phyloP scores from a whole-genome alignment of 2,888 invertebrate species.

The Dendrolimus houi region DNA sequence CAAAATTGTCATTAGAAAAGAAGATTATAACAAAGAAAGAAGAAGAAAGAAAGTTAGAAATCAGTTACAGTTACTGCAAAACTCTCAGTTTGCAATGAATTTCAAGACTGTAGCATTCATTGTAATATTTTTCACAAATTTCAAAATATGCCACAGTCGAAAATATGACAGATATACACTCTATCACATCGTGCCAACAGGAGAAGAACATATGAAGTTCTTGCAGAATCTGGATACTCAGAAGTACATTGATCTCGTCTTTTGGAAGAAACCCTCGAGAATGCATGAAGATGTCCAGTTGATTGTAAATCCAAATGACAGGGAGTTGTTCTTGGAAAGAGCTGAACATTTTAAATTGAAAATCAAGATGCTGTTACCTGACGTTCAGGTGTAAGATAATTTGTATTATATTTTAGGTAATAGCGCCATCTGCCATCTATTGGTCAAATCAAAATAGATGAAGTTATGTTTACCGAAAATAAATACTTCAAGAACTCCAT shows the following conservation, averaged over 20 bases:
- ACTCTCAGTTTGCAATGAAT: constrained; percentile 24
- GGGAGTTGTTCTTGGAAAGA: constrained; percentile 34
- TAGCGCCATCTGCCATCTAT: too few species aligned
- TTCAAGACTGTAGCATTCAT: constrained; percentile 23
- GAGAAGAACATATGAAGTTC: constrained; percentile 40
- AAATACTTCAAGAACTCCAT: too few species aligned
- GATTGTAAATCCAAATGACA: constrained; percentile 34
- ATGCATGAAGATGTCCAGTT: constrained; percentile 38
- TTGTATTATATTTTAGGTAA: background rate
- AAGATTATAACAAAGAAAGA: too few species aligned
- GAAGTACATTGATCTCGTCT: constrained; percentile 42
- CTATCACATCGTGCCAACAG: constrained; percentile 25
- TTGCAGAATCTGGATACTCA: constrained; percentile 35
- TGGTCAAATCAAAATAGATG: too few species aligned
- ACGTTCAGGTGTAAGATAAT: constrained; percentile 39
- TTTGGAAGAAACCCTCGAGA: constrained; percentile 44
- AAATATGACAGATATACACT: constrained; percentile 37
- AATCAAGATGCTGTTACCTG: constrained; percentile 15
- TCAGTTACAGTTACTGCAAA: too few species aligned
- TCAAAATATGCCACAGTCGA: constrained; percentile 24
- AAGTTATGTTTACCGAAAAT: too few species aligned
- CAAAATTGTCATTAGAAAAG: too few species aligned
- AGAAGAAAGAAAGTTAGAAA: too few species aligned
- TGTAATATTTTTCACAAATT: constrained; percentile 27
- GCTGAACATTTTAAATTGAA: constrained; percentile 34